A percentile compares a stretch with the other conserved stretches of the same genome.
These are phyloP conservation scores for Chlorodrepanis virens DNA, from an alignment of 2,113 vertebrate genomes.

Conservation along the genomic window DNA sequence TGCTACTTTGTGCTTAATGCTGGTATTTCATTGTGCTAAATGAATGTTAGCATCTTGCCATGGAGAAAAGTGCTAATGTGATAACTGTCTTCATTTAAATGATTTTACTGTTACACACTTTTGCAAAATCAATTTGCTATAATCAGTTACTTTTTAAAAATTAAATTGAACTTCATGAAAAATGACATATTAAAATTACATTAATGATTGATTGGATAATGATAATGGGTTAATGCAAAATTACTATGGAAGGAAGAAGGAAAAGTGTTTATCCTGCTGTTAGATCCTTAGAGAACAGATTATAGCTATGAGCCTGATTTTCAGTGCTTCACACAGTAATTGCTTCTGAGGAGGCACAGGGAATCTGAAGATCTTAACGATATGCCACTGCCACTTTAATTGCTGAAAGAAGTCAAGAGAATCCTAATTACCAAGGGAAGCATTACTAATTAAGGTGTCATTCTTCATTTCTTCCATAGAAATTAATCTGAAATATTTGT, in stretches of 20 bases:
- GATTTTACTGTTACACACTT: background rate
- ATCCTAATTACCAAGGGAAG: slow-evolving; percentile 76
- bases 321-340: slow-evolving; percentile 71
- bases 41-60: background rate
- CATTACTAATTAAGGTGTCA: slow-evolving; percentile 78
- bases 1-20: background rate
- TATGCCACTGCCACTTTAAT: slow-evolving; percentile 74
- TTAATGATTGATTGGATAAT: slow-evolving; percentile 70
- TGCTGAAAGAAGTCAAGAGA: slow-evolving; percentile 70
- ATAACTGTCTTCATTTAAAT: slow-evolving; percentile 62
- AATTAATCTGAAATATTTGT: slow-evolving; percentile 76
- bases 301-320: slow-evolving; percentile 61
- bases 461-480: slow-evolving; percentile 72
- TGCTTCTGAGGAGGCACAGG: slow-evolving; percentile 68
- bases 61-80: slow-evolving; percentile 26
- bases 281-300: slow-evolving; percentile 65
- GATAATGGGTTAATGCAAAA: slow-evolving; percentile 59
- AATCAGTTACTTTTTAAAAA: slow-evolving; percentile 45
- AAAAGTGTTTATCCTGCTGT: slow-evolving; percentile 63
- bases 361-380: slow-evolving; percentile 75
- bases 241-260: slow-evolving; percentile 39
- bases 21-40: background rate
- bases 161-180: slow-evolving; percentile 53
- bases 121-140: slow-evolving; percentile 48
- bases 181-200: slow-evolving; percentile 31